These are phyloP conservation scores for Pelochelys cantorii DNA, from an alignment of 2,797 vertebrate species.

Conservation along the genomic window DNA sequence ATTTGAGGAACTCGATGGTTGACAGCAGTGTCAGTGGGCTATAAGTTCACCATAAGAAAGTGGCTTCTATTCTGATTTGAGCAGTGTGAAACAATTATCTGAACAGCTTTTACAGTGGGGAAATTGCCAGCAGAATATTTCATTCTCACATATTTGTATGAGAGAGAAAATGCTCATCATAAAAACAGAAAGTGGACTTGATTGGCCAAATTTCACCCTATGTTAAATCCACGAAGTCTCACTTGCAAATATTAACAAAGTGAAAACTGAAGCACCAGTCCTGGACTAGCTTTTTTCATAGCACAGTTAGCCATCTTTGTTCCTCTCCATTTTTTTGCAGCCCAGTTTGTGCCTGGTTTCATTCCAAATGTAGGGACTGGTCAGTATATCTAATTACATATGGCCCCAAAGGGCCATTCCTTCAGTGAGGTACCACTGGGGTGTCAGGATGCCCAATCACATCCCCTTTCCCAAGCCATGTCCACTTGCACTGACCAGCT, in stretches of 20 bases:
- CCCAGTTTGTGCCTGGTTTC: not conserved
- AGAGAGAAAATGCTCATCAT: slow-evolving; percentile 8
- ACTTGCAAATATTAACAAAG: slow-evolving; percentile 10
- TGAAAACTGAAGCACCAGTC: not conserved
- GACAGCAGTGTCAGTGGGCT: not conserved
- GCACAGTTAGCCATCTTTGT: not conserved
- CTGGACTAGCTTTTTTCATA: not conserved
- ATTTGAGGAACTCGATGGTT: not conserved
- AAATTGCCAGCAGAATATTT: not conserved
- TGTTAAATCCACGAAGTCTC: slow-evolving; percentile 4
- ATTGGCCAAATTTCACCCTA: not conserved
- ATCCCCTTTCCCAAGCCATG: not conserved
- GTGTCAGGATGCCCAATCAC: not conserved
- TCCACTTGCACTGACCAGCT: accelerated
- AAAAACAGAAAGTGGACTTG: slow-evolving; percentile 11
- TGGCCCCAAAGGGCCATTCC: not conserved
- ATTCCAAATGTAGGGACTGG: not conserved
- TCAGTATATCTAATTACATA: not conserved
- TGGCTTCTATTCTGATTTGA: not conserved
- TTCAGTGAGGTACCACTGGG: not conserved
- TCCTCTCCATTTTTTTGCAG: not conserved
- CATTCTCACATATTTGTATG: not conserved
- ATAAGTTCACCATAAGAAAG: not conserved
- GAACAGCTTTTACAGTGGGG: not conserved
- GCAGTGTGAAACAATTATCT: not conserved